Base-by-base conservation (phyloP, 2,888 invertebrate genomes). In the Drosophila neutralis region DNA sequence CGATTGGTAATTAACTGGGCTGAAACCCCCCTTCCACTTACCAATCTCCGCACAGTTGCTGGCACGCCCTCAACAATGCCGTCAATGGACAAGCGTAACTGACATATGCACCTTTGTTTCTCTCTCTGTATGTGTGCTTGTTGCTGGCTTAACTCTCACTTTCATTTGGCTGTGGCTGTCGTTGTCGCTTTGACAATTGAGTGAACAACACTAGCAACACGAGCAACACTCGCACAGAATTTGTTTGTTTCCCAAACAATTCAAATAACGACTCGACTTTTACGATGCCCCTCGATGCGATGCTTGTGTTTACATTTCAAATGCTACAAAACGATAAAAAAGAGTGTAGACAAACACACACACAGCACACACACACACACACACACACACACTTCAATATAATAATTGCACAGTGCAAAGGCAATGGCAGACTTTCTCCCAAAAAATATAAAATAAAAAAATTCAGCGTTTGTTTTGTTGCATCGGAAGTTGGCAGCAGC, bases 181-280 rank as follows among this genome's bases (percentile, higher is more conserved):
- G 53, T 35, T 11, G 54, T n/a, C n/a, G 35, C n/a, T 56, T 66
- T 83, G 82, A 84, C 82, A 82, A 84, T 81, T 82, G 73, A 82
- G 49, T 73, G 83, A 72, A 73, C 29, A 72, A 73, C 29, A 29
- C 27, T 29, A 5, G 27, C 29, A 72, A 72, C 29, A 29, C 27
- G 1, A 5, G 27, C 78, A 70, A 74, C 82, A 83, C 85, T 73
- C 71, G 63, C 71, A 81, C 69, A 88, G 87, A 90, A 83, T 83
- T 76, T 83, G 82, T 86, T 85, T 88, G 83, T 80, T 52, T 76
- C 73, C 70, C 78, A 83, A 76, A 86, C 90, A 85, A 79, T 85
- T 79, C 76, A 85, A 78, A 79, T 70, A 67, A 63, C 74, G 51
- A 65, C 38, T 59, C 67, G 53, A 62, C 82, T 61, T 68, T 73